phyloP scores from a whole-genome alignment of 1,140 invertebrate genomes.

The Caenorhabditis latens region DNA sequence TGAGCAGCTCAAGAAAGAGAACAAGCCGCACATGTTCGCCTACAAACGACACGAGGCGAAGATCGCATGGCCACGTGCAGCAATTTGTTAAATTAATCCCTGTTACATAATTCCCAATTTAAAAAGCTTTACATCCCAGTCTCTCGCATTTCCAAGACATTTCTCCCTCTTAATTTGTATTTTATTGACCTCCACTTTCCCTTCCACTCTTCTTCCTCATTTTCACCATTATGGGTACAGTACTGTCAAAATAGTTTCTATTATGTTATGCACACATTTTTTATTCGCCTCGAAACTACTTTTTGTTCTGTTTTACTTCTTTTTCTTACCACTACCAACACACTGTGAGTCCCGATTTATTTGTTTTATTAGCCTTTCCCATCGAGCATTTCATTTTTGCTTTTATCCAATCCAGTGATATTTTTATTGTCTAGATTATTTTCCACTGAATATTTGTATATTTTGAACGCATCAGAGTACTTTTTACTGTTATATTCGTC shows the following conservation, averaged over 20 bases:
- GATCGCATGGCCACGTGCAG: constrained; percentile 88
- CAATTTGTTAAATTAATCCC: constrained; percentile 34
- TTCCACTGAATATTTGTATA: constrained; percentile 47
- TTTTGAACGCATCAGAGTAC: constrained; percentile 12
- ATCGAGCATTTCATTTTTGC: neutral
- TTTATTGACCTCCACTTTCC: neutral
- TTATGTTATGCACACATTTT: neutral
- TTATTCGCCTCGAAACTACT: neutral
- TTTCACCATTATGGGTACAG: neutral
- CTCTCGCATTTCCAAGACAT: constrained; percentile 26
- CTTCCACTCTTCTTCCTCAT: constrained; percentile 40
- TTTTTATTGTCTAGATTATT: neutral
- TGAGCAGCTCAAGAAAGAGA: constrained; percentile 82
- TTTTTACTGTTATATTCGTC: constrained; percentile 25
- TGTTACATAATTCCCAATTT: neutral
- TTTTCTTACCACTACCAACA: too few species aligned
- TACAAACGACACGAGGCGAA: constrained; percentile 95
- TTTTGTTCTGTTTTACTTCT: constrained; percentile 52
- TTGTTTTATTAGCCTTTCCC: constrained; percentile 28
- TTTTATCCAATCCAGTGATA: constrained; percentile 11
- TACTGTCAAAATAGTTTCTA: constrained; percentile 19
- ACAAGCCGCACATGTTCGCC: constrained; percentile 89
- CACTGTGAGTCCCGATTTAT: neutral
- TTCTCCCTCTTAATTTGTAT: neutral
- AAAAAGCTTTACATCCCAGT: constrained; percentile 45